Percentiles rank a stretch among this genome's conserved stretches.
phyloP scores from a whole-genome alignment of 2,888 invertebrate species.

The Tipula vernalis region DNA sequence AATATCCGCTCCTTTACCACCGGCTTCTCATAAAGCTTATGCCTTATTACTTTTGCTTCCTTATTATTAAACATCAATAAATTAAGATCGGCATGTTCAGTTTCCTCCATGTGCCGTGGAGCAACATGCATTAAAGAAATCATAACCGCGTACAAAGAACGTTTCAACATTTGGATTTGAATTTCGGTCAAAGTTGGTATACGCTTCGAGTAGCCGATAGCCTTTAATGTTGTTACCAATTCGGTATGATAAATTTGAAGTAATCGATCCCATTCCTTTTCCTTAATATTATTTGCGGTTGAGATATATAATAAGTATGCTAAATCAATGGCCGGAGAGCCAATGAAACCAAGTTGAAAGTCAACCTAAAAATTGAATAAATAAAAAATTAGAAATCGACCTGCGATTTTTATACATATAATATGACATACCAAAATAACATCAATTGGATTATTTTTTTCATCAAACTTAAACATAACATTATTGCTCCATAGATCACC shows the following conservation, averaged over 20 bases:
- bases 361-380: neutral
- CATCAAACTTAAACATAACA: neutral
- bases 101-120: neutral
- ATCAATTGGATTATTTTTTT: neutral
- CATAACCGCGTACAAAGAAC: neutral
- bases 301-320: neutral
- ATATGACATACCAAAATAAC: neutral
- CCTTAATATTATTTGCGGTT: neutral
- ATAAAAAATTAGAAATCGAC: neutral
- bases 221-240: neutral
- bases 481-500: neutral
- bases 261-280: neutral
- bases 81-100: neutral
- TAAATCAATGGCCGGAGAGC: conserved; percentile 6
- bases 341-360: neutral
- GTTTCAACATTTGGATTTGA: neutral
- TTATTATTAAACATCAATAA: neutral
- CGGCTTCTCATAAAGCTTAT: neutral
- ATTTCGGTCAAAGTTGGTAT: neutral
- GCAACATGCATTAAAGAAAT: neutral
- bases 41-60: neutral
- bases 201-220: neutral
- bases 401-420: neutral
- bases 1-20: neutral
- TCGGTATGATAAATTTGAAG: neutral